phyloP scores from a whole-genome alignment of 2,797 vertebrate species.

The Pipistrellus nathusii region DNA sequence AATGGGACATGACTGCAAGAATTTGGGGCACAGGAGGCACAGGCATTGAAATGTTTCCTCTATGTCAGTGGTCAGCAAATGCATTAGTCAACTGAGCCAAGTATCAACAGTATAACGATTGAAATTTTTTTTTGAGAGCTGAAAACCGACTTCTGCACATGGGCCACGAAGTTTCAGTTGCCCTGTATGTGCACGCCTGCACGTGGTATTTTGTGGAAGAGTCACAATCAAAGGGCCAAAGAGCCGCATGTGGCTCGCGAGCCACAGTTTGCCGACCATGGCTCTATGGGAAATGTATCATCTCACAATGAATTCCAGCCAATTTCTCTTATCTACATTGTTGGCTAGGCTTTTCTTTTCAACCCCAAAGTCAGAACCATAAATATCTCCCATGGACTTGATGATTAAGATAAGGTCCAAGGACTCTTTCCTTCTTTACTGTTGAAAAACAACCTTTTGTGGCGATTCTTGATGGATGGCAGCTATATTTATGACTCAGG shows the following conservation, averaged over 20 bases:
- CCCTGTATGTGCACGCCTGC: too few species aligned
- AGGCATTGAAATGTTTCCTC: not conserved
- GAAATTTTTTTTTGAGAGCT: too few species aligned
- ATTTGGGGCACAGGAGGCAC: not conserved
- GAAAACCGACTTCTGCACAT: too few species aligned
- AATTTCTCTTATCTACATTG: constrained; percentile 6
- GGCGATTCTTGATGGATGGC: not conserved
- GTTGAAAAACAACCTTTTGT: constrained; percentile 60
- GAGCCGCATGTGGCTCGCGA: too few species aligned
- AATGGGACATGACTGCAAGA: not conserved
- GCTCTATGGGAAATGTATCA: not conserved
- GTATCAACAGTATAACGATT: too few species aligned
- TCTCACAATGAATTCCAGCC: not conserved
- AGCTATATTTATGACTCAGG: constrained; percentile 64
- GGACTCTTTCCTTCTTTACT: constrained; percentile 47
- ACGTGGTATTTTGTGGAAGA: too few species aligned
- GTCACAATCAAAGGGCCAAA: too few species aligned
- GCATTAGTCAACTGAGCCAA: too few species aligned
- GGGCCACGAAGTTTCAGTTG: too few species aligned
- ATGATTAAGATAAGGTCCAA: constrained; percentile 49
- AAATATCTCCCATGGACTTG: constrained; percentile 32
- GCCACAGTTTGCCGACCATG: too few species aligned
- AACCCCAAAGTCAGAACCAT: constrained; percentile 33
- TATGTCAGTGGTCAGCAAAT: not conserved
- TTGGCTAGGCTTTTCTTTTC: constrained; percentile 20